Evolutionary conservation across 2,113 vertebrate species (phyloP).

Genomic region (Campylomormyrus tamandua): DNA sequence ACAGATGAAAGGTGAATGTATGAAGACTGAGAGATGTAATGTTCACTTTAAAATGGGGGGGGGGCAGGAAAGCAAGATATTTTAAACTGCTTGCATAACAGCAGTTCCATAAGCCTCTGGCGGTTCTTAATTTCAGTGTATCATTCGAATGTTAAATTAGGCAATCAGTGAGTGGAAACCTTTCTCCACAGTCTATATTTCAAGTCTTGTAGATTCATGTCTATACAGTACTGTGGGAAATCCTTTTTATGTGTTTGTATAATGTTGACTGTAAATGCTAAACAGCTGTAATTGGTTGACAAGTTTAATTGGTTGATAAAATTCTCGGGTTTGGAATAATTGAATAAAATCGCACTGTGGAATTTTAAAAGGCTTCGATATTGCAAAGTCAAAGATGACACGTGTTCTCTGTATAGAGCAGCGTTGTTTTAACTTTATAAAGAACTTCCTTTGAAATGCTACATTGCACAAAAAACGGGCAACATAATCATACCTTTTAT

Average conservation of each 20-base stretch:
- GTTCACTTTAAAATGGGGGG: background rate
- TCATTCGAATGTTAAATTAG: background rate
- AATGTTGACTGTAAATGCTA: background rate
- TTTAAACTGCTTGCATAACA: background rate
- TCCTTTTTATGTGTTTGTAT: background rate
- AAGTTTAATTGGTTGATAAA: background rate
- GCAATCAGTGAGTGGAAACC: background rate
- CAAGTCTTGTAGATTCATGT: background rate
- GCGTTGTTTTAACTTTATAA: background rate
- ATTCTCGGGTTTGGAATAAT: background rate
- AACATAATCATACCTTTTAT: background rate
- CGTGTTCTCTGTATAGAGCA: background rate
- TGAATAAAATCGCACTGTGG: background rate
- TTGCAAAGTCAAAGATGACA: background rate
- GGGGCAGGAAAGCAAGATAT: background rate
- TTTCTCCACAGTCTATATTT: background rate
- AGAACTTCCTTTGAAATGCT: background rate
- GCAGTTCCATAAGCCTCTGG: background rate
- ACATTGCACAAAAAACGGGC: background rate
- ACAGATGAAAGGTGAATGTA: background rate
- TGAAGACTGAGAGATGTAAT: background rate
- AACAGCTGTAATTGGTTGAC: background rate
- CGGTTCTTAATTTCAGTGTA: background rate
- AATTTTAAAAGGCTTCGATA: background rate
- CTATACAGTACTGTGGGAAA: background rate